A percentile compares a stretch with the other conserved stretches of the same genome.
Evolutionary conservation across 2,888 invertebrate species (phyloP).

Genomic region (Azorinus chamasolen): DNA sequence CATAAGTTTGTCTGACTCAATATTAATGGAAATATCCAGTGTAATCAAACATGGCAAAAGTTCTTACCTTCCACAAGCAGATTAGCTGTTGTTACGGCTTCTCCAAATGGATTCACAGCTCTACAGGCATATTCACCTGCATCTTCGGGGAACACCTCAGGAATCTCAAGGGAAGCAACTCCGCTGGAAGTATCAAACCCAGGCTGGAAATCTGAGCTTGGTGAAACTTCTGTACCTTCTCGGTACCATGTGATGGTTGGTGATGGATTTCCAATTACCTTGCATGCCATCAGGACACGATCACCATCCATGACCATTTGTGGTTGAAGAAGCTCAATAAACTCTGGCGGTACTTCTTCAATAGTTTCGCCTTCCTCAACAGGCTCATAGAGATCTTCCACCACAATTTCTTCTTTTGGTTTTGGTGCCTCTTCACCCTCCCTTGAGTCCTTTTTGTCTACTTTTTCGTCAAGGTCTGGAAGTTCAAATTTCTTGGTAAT

Average conservation of each 20-base stretch:
- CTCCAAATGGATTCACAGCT: slow-evolving; percentile 97
- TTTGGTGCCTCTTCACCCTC: slow-evolving; percentile 68
- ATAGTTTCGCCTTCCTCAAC: slow-evolving; percentile 69
- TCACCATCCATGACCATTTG: slow-evolving; percentile 82
- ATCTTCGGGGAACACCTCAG: slow-evolving; percentile 99
- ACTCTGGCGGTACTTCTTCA: slow-evolving; percentile 81
- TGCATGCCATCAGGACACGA: slow-evolving; percentile 77
- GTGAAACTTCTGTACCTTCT: slow-evolving; percentile 73
- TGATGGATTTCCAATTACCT: slow-evolving; percentile 79
- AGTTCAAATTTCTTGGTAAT: slow-evolving; percentile 69
- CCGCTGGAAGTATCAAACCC: slow-evolving; percentile 82
- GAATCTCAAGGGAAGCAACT: slow-evolving; percentile 93
- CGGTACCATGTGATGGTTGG: slow-evolving; percentile 83
- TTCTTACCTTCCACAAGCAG: slow-evolving; percentile 81
- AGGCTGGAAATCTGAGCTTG: slow-evolving; percentile 78
- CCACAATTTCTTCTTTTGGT: slow-evolving; percentile 63
- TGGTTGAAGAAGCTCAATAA: slow-evolving; percentile 82
- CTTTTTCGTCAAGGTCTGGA: slow-evolving; percentile 63
- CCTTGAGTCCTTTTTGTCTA: slow-evolving; percentile 58
- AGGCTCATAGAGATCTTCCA: slow-evolving; percentile 68
- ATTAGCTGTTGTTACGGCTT: slow-evolving; percentile 92
- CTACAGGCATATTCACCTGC: slow-evolving; percentile 98
- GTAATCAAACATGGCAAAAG: too few relatives aligned
- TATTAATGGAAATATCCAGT: too few relatives aligned
- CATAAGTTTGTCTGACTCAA: too few relatives aligned